phyloP scores from a whole-genome alignment of 2,888 invertebrate genomes.

The Drosophila phalerata region DNA sequence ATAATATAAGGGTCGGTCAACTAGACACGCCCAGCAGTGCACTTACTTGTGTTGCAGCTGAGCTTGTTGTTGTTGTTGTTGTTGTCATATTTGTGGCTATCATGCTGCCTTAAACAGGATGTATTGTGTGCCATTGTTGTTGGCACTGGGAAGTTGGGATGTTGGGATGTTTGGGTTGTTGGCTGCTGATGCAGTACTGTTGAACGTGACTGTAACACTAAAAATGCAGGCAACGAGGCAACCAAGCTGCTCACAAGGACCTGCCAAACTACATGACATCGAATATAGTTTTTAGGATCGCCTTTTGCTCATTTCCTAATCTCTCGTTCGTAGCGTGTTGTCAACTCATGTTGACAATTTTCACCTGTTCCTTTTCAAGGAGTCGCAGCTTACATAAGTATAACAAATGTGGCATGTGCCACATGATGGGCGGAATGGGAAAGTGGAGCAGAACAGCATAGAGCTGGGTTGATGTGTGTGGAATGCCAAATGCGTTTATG shows the following conservation, averaged over 20 bases:
- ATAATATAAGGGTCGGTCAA: slow-evolving; percentile 58
- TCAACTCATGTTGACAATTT: slow-evolving; percentile 81
- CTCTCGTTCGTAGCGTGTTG: slow-evolving; percentile 56
- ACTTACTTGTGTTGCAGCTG: slow-evolving; percentile 25
- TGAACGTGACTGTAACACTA: slow-evolving; percentile 72
- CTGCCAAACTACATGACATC: slow-evolving; percentile 60
- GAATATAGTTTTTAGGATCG: slow-evolving; percentile 72
- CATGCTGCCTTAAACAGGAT: slow-evolving; percentile 28
- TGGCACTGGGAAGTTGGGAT: neutral
- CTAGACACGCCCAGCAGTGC: slow-evolving; percentile 45
- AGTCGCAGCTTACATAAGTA: slow-evolving; percentile 65
- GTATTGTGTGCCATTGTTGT: slow-evolving; percentile 12
- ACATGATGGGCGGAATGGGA: neutral
- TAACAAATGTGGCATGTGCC: slow-evolving; percentile 68
- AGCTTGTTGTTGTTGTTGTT: slow-evolving; percentile 2
- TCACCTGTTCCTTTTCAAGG: slow-evolving; percentile 65
- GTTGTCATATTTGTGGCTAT: slow-evolving; percentile 65
- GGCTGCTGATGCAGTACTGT: slow-evolving; percentile 47
- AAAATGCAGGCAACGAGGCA: slow-evolving; percentile 57
- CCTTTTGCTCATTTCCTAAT: slow-evolving; percentile 71
- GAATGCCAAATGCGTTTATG: slow-evolving; percentile 76
- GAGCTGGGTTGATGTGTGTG: slow-evolving; percentile 28
- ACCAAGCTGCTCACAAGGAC: slow-evolving; percentile 17
- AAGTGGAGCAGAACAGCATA: neutral
- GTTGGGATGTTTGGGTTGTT: slow-evolving; percentile 3